phyloP scores from a whole-genome alignment of 1,140 invertebrate genomes.

The Samia ricini region DNA sequence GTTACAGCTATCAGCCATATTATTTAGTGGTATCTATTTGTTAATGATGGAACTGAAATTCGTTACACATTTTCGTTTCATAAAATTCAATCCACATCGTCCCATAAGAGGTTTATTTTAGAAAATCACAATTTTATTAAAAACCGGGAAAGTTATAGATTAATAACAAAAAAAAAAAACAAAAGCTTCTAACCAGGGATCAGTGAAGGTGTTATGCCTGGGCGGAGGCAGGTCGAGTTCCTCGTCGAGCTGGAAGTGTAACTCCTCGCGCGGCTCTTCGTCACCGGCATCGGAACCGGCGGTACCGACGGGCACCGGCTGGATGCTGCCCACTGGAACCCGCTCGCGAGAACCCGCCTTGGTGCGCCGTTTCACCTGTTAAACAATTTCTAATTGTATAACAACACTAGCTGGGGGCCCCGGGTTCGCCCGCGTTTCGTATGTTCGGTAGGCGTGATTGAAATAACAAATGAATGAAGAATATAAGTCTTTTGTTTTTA shows the following conservation, averaged over 20 bases:
- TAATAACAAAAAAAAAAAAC: no score
- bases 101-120: no score
- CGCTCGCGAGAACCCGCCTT: conserved; percentile 71
- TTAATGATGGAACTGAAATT: no score
- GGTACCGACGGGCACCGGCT: neutral
- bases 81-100: no score
- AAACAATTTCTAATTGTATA: neutral
- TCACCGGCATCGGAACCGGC: conserved; percentile 11
- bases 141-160: no score
- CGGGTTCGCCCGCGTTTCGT: neutral
- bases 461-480: no score
- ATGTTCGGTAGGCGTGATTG: no score
- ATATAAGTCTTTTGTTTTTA: no score
- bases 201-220: conserved; percentile 89
- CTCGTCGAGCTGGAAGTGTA: conserved; percentile 98
- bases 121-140: no score
- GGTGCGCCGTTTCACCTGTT: conserved; percentile 78
- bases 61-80: no score
- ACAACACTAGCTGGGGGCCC: neutral
- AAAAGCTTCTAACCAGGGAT: conserved; percentile 55
- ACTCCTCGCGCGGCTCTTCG: conserved; percentile 84
- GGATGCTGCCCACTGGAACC: conserved; percentile 10
- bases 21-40: no score
- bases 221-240: conserved; percentile 89
- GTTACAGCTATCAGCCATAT: no score